A percentile compares a stretch with the other conserved stretches of the same genome.
Evolutionary conservation across 2,113 vertebrate species (phyloP).

Genomic region (Neopipo cinnamomea): DNA sequence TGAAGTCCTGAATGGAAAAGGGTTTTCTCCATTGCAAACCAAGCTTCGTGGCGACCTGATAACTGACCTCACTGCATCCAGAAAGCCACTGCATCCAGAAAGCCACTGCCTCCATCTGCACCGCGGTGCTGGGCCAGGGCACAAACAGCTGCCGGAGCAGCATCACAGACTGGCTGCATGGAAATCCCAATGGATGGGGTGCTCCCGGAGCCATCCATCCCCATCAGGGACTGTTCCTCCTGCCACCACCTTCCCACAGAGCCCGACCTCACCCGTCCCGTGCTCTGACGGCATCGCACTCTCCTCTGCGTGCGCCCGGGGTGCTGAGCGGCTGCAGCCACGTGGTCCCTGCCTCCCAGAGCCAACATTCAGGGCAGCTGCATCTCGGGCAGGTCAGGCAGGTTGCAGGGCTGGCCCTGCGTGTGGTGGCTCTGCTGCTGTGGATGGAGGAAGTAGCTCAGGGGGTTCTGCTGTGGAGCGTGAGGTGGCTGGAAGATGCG

Average conservation of each 20-base stretch:
- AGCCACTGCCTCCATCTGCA: background rate
- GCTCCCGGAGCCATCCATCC: too few relatives aligned
- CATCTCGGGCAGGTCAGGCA: slow-evolving; percentile 80
- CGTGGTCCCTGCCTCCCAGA: background rate
- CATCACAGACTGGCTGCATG: accelerated
- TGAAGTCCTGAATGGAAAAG: background rate
- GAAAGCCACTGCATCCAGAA: background rate
- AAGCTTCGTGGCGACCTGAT: accelerated
- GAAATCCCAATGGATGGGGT: background rate
- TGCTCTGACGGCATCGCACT: background rate
- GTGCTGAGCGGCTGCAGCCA: background rate
- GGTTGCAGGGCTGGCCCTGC: slow-evolving; percentile 71
- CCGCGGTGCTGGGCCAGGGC: background rate
- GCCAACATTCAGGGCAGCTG: slow-evolving; percentile 68
- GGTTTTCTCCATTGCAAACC: background rate
- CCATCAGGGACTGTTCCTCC: background rate
- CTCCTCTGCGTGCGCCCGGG: accelerated
- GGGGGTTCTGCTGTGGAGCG: slow-evolving; percentile 65
- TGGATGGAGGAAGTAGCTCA: slow-evolving; percentile 75
- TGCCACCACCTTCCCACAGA: background rate
- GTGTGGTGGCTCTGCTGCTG: slow-evolving; percentile 60
- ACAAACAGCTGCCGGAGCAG: background rate
- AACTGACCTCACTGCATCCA: background rate
- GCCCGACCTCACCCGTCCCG: background rate
- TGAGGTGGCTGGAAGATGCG: slow-evolving; percentile 73